Percentiles rank a stretch among this genome's conserved stretches.
These are phyloP conservation scores for Brachionus manjavacas DNA, from an alignment of 1,140 invertebrate genomes.

Conservation along the genomic window DNA sequence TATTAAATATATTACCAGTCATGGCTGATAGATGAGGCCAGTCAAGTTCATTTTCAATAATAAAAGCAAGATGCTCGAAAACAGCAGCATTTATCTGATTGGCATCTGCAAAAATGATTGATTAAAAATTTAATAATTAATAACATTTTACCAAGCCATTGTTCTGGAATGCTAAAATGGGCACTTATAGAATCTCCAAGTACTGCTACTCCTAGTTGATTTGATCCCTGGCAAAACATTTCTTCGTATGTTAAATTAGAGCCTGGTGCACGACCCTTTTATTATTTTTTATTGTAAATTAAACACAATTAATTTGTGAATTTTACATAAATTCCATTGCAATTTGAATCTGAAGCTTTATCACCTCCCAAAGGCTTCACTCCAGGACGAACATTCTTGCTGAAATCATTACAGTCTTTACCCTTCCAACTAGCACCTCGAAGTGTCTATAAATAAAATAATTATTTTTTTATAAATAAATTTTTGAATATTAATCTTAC, in stretches of 20 bases:
- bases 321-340: conserved; percentile 60
- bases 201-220: conserved; percentile 56
- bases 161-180: conserved; percentile 60
- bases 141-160: conserved; percentile 56
- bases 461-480: neutral
- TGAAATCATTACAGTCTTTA: conserved; percentile 58
- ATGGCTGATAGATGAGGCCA: conserved; percentile 60
- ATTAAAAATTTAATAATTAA: neutral
- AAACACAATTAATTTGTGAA: too few relatives aligned
- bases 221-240: conserved; percentile 52
- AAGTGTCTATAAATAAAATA: conserved; percentile 48
- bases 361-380: conserved; percentile 51
- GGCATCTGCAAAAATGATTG: neutral
- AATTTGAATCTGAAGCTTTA: conserved; percentile 55
- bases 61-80: conserved; percentile 53
- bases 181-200: conserved; percentile 61
- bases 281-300: too few relatives aligned
- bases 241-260: conserved; percentile 54
- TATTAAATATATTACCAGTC: conserved; percentile 58
- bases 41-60: conserved; percentile 60
- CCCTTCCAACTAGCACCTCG: conserved; percentile 59
- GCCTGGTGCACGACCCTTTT: neutral
- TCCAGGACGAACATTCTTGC: conserved; percentile 55
- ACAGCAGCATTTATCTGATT: conserved; percentile 47
- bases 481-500: conserved; percentile 43